These are phyloP conservation scores for Calcarius ornatus DNA, from an alignment of 2,113 vertebrate genomes.

Conservation along the genomic window DNA sequence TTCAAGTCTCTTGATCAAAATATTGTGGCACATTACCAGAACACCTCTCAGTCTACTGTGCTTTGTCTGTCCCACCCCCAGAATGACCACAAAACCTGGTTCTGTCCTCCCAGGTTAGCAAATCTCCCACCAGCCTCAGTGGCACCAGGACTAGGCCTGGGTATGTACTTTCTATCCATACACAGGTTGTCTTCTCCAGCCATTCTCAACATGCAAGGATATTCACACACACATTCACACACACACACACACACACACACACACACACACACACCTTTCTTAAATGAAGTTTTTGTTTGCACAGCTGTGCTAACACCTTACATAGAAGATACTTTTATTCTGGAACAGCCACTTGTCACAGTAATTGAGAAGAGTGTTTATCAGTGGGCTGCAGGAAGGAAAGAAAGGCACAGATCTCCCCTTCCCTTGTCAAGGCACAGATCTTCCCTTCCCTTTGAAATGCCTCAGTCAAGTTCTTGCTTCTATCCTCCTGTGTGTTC, in stretches of 20 bases:
- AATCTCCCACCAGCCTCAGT: not conserved
- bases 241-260: not conserved
- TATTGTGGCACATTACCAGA: not conserved
- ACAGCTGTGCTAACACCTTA: not conserved
- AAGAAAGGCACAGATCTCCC: not conserved
- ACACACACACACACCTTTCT: not conserved
- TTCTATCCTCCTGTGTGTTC: not conserved
- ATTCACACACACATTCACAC: not conserved
- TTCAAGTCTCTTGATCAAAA: not conserved
- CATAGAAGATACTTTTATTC: not conserved
- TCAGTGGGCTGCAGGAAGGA: not conserved
- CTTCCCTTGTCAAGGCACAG: not conserved
- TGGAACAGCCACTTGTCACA: not conserved
- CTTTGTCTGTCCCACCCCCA: not conserved
- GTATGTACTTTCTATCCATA: not conserved
- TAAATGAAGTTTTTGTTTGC: not conserved
- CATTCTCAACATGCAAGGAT: not conserved
- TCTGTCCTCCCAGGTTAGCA: not conserved
- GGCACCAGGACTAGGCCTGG: not conserved
- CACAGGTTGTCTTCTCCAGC: not conserved
- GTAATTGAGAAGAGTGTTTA: not conserved
- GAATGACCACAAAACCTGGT: not conserved
- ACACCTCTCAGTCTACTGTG: not conserved
- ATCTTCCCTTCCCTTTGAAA: not conserved
- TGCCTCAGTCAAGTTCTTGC: not conserved